Conservation (phyloP, 2,113 vertebrate genomes). For the Brachyhypopomus occidentalis region DNA sequence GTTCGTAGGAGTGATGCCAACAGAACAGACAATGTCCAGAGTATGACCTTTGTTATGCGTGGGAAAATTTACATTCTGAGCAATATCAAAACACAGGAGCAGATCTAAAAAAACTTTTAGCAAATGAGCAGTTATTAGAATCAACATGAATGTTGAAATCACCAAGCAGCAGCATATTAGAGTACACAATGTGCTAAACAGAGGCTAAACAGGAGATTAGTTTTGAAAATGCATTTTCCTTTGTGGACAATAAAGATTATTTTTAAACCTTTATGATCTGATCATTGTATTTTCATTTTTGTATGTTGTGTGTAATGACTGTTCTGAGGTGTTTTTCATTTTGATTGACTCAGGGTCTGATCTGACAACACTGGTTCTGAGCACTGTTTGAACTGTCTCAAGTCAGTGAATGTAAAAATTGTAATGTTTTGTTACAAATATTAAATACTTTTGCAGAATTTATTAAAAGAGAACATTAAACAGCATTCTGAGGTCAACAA, state of each 20-base stretch:
- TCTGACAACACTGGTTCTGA: not conserved
- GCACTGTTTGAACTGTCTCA: not conserved
- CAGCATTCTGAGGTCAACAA: not conserved
- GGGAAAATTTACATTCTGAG: too few relatives aligned
- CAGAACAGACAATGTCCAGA: too few relatives aligned
- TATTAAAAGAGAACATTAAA: not conserved
- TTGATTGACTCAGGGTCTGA: not conserved
- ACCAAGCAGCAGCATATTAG: too few relatives aligned
- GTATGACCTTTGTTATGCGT: too few relatives aligned
- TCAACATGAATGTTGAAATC: too few relatives aligned
- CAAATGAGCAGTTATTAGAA: too few relatives aligned
- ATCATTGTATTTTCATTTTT: not conserved
- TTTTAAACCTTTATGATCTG: not conserved
- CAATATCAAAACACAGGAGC: too few relatives aligned
- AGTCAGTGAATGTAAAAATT: too few relatives aligned
- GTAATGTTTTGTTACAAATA: not conserved
- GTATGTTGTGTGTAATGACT: slow-evolving; percentile 4
- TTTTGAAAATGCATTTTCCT: not conserved
- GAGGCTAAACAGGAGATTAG: too few relatives aligned
- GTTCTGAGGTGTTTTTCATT: not conserved
- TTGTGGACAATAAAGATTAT: not conserved
- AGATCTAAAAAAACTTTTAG: too few relatives aligned
- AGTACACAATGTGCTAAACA: too few relatives aligned
- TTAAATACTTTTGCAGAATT: not conserved
- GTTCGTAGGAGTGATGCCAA: too few relatives aligned